Percentiles rank a stretch among this genome's conserved stretches.
phyloP scores from a whole-genome alignment of 2,888 invertebrate species.

The Pseudococcus longispinus region DNA sequence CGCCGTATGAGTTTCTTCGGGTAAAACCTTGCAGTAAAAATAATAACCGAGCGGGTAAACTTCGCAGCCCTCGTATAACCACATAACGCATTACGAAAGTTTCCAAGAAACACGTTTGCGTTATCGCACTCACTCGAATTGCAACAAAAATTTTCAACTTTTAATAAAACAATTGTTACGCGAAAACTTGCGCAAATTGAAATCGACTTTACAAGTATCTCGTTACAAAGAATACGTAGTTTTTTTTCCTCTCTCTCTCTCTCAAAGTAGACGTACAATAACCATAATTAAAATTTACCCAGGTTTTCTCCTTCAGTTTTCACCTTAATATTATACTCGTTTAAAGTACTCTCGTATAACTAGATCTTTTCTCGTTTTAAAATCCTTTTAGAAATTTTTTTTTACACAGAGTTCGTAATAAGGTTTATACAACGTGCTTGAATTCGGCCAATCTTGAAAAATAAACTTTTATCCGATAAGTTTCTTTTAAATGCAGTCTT shows the following conservation, averaged over 20 bases:
- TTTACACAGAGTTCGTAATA: neutral
- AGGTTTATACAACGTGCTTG: neutral
- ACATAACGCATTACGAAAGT: neutral
- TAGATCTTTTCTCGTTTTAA: neutral
- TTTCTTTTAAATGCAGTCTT: neutral
- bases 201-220: constrained; percentile 13
- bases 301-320: neutral
- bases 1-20: neutral
- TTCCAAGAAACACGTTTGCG: neutral
- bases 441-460: neutral
- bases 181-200: constrained; percentile 32
- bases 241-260: neutral
- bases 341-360: neutral
- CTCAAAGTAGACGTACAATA: neutral
- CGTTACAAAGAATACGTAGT: neutral
- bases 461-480: neutral
- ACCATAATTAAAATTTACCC: neutral
- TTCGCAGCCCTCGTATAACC: constrained; percentile 2
- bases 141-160: constrained; percentile 10
- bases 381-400: neutral
- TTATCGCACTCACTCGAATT: constrained; percentile 1
- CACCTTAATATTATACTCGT: neutral
- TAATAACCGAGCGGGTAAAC: neutral
- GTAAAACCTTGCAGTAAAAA: neutral
- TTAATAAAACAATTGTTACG: constrained; percentile 24